Percentiles rank a stretch among this genome's conserved stretches.
Evolutionary conservation across 1,140 invertebrate species (phyloP).

Genomic region (Gryllus bimaculatus): DNA sequence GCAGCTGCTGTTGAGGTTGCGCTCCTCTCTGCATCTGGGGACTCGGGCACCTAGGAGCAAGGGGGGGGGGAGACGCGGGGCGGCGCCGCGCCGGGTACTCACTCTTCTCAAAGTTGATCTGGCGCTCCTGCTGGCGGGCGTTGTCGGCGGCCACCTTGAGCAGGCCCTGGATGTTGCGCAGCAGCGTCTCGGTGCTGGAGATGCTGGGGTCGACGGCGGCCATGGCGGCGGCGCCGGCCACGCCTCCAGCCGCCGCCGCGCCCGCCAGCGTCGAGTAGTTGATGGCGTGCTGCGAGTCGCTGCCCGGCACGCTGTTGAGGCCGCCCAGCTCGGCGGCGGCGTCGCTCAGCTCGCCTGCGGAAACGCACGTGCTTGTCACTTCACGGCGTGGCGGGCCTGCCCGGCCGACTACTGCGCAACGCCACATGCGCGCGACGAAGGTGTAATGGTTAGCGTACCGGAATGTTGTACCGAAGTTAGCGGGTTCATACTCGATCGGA

Average conservation of each 20-base stretch:
- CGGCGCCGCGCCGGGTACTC: conserved; percentile 28
- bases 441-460: no score
- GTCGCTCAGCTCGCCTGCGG: conserved; percentile 53
- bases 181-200: conserved; percentile 81
- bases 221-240: conserved; percentile 34
- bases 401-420: no score
- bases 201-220: conserved; percentile 45
- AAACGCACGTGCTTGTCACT: not conserved
- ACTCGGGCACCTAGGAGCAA: no score
- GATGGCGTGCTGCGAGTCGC: conserved; percentile 51
- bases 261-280: conserved; percentile 58
- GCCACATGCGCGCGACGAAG: no score
- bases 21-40: no score
- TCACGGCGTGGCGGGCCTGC: no score
- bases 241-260: conserved; percentile 35
- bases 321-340: conserved; percentile 33
- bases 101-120: conserved; percentile 96
- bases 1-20: no score
- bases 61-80: no score
- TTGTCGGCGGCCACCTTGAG: conserved; percentile 92
- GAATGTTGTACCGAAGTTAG: no score
- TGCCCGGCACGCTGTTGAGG: conserved; percentile 43
- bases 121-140: conserved; percentile 86
- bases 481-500: no score
- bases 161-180: conserved; percentile 89